Percentiles rank a stretch among this genome's conserved stretches.
phyloP scores from a whole-genome alignment of 2,888 invertebrate genomes.

The Strigamia transsilvanica region DNA sequence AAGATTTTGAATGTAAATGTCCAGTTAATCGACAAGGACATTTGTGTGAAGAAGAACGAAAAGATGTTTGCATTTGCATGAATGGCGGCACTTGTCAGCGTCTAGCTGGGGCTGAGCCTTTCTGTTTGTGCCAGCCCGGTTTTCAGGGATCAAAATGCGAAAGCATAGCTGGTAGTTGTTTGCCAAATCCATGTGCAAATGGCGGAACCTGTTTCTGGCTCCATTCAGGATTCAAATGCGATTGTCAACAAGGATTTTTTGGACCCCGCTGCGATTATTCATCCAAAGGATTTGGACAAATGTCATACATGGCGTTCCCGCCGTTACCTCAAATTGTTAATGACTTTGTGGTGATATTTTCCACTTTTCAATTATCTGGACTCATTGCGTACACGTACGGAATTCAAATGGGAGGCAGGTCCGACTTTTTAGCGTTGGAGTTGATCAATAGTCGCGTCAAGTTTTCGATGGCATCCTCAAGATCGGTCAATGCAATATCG shows the following conservation, averaged over 20 bases:
- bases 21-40: conserved; percentile 81
- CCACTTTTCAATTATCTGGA: conserved; percentile 86
- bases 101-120: conserved; percentile 82
- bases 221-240: conserved; percentile 81
- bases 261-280: conserved; percentile 87
- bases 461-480: conserved; percentile 88
- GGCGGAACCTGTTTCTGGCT: conserved; percentile 83
- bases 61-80: conserved; percentile 85
- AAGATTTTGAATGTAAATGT: conserved; percentile 85
- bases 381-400: conserved; percentile 92
- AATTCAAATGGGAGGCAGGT: conserved; percentile 83
- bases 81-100: conserved; percentile 92
- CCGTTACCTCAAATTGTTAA: conserved; percentile 87
- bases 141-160: conserved; percentile 92
- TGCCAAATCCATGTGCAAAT: conserved; percentile 90
- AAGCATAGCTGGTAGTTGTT: conserved; percentile 79
- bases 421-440: conserved; percentile 92
- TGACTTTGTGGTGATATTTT: conserved; percentile 88
- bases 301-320: conserved; percentile 89
- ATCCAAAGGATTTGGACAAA: conserved; percentile 86
- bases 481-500: conserved; percentile 79
- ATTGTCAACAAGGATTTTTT: conserved; percentile 84
- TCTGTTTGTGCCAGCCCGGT: conserved; percentile 89
- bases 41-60: conserved; percentile 82
- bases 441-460: conserved; percentile 81